Conservation (phyloP, 2,113 vertebrate species). For the Chroicocephalus ridibundus region DNA sequence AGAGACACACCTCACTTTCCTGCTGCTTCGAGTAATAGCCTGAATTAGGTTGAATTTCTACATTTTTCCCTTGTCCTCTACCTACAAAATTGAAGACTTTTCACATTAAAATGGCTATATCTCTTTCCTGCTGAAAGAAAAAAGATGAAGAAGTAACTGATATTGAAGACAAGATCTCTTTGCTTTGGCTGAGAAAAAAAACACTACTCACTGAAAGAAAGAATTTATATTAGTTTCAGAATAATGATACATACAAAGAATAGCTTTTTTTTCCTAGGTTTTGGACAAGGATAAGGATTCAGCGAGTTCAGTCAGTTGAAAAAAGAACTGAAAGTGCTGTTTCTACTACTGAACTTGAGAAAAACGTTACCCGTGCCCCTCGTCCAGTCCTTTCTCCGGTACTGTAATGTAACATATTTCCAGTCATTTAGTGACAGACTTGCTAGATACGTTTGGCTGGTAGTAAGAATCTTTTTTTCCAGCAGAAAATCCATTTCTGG, state of each 20-base stretch:
- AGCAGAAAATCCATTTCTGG: neutral
- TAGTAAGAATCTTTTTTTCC: neutral
- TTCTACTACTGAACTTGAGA: neutral
- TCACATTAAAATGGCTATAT: neutral
- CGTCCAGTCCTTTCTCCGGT: neutral
- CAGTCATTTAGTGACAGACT: neutral
- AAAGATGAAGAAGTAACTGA: neutral
- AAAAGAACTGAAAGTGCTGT: neutral
- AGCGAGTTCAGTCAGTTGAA: neutral
- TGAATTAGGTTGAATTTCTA: neutral
- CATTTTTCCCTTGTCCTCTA: neutral
- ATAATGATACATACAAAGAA: neutral
- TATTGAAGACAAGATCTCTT: neutral
- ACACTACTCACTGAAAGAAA: neutral
- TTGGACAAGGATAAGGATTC: neutral
- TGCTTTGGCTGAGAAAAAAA: neutral
- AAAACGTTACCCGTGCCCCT: neutral
- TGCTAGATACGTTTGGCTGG: neutral
- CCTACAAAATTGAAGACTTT: neutral
- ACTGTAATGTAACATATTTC: neutral
- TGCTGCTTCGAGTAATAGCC: neutral
- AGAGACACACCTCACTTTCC: neutral
- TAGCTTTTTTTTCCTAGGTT: neutral
- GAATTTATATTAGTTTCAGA: neutral
- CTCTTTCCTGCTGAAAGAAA: neutral